A percentile compares a stretch with the other conserved stretches of the same genome.
phyloP scores from a whole-genome alignment of 2,113 vertebrate species.

The Brachypodius melanocephalos region DNA sequence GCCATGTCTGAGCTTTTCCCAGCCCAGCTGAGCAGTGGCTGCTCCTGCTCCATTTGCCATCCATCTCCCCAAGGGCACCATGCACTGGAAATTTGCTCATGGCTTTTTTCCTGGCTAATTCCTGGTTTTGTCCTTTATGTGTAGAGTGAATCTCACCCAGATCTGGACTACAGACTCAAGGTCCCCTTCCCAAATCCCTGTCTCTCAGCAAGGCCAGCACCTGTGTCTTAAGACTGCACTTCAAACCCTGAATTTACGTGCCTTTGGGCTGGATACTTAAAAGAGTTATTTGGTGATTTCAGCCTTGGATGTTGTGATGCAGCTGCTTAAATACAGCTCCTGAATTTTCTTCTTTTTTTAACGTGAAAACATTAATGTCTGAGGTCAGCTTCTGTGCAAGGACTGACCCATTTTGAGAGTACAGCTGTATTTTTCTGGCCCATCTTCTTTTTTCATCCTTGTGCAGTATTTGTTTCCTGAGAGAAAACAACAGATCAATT shows the following conservation, averaged over 20 bases:
- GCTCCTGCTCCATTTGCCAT: rapidly evolving
- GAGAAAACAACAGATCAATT: conserved; percentile 33
- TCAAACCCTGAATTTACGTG: not conserved
- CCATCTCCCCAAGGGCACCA: not conserved
- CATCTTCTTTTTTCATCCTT: not conserved
- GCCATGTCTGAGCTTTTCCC: not conserved
- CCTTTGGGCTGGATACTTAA: not conserved
- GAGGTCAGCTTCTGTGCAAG: not conserved
- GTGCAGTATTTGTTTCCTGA: not conserved
- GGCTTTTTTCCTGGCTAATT: not conserved
- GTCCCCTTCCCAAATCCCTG: not conserved
- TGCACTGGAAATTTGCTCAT: not conserved
- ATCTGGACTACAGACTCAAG: not conserved
- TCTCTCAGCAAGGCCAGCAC: not conserved
- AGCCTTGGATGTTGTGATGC: not conserved
- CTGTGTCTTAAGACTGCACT: not conserved
- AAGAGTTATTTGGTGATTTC: not conserved
- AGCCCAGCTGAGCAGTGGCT: not conserved
- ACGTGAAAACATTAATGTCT: not conserved
- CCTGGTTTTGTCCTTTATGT: not conserved
- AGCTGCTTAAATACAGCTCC: not conserved
- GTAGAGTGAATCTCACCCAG: not conserved
- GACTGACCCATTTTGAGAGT: not conserved
- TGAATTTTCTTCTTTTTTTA: not conserved
- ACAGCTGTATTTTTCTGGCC: not conserved